Evolutionary conservation across 2,888 invertebrate genomes (phyloP).

Genomic region (Dryobotodes eremita): DNA sequence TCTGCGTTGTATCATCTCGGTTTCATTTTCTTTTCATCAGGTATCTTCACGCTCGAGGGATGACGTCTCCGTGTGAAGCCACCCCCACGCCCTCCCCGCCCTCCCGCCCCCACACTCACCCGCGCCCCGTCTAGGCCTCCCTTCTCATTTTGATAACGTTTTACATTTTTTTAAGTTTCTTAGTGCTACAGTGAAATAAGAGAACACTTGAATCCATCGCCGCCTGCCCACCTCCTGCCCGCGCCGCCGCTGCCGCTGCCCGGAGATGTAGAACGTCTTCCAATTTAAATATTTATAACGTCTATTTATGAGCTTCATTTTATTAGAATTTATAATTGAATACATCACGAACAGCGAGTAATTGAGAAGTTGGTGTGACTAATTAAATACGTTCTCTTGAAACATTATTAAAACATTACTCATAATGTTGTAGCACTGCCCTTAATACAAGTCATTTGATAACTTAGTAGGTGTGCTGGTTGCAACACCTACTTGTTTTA

Average conservation of each 20-base stretch:
- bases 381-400: slow-evolving; percentile 5
- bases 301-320: slow-evolving; percentile 47
- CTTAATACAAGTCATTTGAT: too few species aligned
- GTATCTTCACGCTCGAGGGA: slow-evolving; percentile 82
- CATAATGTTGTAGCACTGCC: too few species aligned
- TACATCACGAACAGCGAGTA: slow-evolving; percentile 21
- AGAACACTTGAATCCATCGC: slow-evolving; percentile 50
- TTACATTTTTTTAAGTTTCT: slow-evolving; percentile 73
- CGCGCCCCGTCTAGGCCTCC: slow-evolving; percentile 52
- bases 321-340: slow-evolving; percentile 50
- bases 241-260: background rate
- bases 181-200: slow-evolving; percentile 67
- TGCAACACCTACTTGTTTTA: too few species aligned
- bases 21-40: slow-evolving; percentile 87
- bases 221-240: background rate
- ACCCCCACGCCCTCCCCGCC: slow-evolving; percentile 29
- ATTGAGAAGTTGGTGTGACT: slow-evolving; percentile 19
- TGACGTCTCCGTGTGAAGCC: slow-evolving; percentile 71
- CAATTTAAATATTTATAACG: slow-evolving; percentile 50
- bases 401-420: slow-evolving; percentile 1
- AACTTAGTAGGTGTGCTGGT: too few species aligned
- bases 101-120: background rate
- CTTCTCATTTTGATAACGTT: slow-evolving; percentile 77
- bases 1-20: slow-evolving; percentile 73
- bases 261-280: slow-evolving; percentile 19